These are phyloP conservation scores for Helicoverpa armigera DNA, from an alignment of 1,140 invertebrate genomes.

Conservation along the genomic window DNA sequence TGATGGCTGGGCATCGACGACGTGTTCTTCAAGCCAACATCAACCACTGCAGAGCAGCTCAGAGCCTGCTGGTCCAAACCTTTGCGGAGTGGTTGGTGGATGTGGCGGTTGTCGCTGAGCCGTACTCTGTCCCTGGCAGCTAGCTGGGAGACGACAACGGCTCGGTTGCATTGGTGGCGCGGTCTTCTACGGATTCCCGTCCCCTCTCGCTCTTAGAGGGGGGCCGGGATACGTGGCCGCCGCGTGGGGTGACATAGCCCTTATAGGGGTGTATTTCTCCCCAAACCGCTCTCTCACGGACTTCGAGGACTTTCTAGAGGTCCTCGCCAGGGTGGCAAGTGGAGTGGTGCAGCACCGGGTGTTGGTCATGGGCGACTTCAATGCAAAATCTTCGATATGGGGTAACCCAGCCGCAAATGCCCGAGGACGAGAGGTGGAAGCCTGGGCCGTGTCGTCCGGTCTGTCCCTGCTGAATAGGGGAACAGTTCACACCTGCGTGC, in stretches of 20 bases:
- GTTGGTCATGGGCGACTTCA: no score
- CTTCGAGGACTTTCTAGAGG: no score
- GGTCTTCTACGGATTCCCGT: constrained; percentile 25
- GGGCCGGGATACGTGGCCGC: constrained; percentile 46
- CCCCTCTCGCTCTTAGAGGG: constrained; percentile 28
- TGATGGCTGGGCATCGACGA: constrained; percentile 7
- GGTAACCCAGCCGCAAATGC: no score
- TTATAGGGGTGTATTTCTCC: not conserved
- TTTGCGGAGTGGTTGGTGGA: not conserved
- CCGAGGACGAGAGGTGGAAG: no score
- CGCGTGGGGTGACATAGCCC: not conserved
- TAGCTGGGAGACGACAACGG: constrained; percentile 27
- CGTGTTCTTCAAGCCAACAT: constrained; percentile 34
- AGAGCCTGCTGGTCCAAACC: not conserved
- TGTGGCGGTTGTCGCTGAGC: constrained; percentile 39
- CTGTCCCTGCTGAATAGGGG: no score
- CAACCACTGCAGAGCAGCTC: constrained; percentile 28
- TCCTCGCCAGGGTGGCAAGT: no score
- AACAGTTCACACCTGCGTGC: no score
- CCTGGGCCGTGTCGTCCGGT: no score
- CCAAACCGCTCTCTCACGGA: no score
- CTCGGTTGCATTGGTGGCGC: constrained; percentile 19
- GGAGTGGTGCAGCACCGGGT: no score
- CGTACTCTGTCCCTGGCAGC: constrained; percentile 23
- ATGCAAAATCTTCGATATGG: no score